phyloP scores from a whole-genome alignment of 2,888 invertebrate genomes.

The Agrotis segetum region DNA sequence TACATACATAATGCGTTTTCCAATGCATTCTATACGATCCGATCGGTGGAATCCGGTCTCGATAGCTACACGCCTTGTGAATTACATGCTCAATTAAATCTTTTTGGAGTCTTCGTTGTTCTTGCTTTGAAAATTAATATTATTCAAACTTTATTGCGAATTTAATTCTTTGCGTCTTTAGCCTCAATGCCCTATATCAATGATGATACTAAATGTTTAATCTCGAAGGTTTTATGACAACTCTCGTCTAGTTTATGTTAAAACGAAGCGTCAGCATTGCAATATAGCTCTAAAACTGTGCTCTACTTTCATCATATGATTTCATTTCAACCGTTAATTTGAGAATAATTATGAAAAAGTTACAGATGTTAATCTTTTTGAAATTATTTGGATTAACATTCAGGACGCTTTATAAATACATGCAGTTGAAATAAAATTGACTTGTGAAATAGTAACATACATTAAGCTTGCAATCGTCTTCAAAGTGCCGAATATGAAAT shows the following conservation, averaged over 20 bases:
- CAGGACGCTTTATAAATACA: constrained; percentile 50
- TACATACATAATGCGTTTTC: constrained; percentile 77
- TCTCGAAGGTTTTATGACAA: constrained; percentile 66
- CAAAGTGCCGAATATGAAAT: background rate
- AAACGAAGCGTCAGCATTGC: constrained; percentile 62
- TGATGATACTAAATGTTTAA: constrained; percentile 34
- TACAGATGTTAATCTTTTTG: constrained; percentile 62
- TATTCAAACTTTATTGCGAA: constrained; percentile 26
- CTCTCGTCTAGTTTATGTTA: constrained; percentile 64
- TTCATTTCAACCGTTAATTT: constrained; percentile 62
- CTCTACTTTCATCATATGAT: constrained; percentile 69
- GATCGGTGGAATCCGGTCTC: constrained; percentile 75
- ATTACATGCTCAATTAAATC: constrained; percentile 67
- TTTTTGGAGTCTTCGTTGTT: constrained; percentile 53
- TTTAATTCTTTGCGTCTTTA: constrained; percentile 28
- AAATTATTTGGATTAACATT: constrained; percentile 68
- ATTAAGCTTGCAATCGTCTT: constrained; percentile 11
- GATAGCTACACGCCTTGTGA: constrained; percentile 65
- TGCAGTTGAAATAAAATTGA: constrained; percentile 26
- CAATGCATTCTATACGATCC: constrained; percentile 80
- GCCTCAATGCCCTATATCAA: constrained; percentile 33
- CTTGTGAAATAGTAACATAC: constrained; percentile 2
- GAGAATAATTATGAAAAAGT: constrained; percentile 68
- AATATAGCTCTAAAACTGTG: constrained; percentile 64
- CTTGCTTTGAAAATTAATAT: constrained; percentile 35